Percentiles rank a stretch among this genome's conserved stretches.
These are phyloP conservation scores for Phrynosoma blainvillii DNA, from an alignment of 2,113 vertebrate genomes.

Conservation along the genomic window DNA sequence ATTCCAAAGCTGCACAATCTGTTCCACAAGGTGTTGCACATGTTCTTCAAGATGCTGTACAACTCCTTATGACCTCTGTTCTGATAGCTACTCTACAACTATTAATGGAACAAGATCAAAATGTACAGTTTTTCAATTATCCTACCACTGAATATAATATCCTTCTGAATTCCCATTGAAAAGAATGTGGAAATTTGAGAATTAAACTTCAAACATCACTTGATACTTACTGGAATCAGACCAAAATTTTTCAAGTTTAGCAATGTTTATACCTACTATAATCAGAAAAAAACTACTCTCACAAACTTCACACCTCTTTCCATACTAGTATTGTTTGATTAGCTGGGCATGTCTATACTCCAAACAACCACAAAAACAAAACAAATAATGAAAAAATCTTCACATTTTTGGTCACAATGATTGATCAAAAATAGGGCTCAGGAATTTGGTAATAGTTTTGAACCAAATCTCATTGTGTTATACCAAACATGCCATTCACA, in stretches of 20 bases:
- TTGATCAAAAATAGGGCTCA: too few relatives aligned
- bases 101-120: too few relatives aligned
- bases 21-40: too few relatives aligned
- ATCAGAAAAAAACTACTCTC: not conserved
- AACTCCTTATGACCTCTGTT: too few relatives aligned
- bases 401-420: too few relatives aligned
- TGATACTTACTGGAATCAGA: not conserved
- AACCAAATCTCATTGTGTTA: constrained; percentile 43
- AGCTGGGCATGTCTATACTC: not conserved
- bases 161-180: not conserved
- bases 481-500: constrained; percentile 19
- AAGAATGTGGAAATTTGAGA: not conserved
- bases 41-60: not conserved
- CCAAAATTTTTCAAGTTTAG: not conserved
- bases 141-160: too few relatives aligned
- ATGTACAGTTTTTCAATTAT: too few relatives aligned
- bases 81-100: too few relatives aligned
- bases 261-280: too few relatives aligned
- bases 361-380: not conserved
- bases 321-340: not conserved
- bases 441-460: too few relatives aligned
- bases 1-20: too few relatives aligned
- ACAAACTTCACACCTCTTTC: not conserved
- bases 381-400: too few relatives aligned
- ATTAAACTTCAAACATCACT: not conserved